Conservation (phyloP, 2,113 vertebrate genomes). For the Sphyrna mokarran region DNA sequence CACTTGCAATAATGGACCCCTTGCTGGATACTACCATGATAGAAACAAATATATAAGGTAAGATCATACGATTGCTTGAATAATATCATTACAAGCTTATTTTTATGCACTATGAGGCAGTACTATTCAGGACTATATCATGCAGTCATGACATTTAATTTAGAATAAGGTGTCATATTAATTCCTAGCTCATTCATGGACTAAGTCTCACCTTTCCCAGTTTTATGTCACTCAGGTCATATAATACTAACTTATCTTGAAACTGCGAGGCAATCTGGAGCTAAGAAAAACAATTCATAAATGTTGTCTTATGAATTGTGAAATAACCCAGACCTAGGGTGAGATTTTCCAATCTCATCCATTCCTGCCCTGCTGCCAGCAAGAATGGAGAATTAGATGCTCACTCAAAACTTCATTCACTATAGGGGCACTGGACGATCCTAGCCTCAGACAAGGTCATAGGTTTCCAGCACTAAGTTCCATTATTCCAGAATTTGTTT, state of each 20-base stretch:
- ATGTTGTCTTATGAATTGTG: neutral
- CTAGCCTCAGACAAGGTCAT: too few relatives aligned
- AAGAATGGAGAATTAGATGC: too few relatives aligned
- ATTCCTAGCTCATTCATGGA: neutral
- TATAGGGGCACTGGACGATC: too few relatives aligned
- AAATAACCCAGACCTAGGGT: neutral
- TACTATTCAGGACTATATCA: neutral
- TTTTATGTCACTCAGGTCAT: slow-evolving; percentile 13
- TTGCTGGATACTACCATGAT: neutral
- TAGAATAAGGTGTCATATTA: neutral
- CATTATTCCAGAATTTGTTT: neutral
- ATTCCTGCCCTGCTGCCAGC: too few relatives aligned
- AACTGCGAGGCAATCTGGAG: neutral
- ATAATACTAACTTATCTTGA: too few relatives aligned
- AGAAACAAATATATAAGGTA: neutral
- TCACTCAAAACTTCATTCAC: too few relatives aligned
- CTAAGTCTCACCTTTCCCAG: neutral
- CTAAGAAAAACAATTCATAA: neutral
- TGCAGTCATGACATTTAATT: neutral
- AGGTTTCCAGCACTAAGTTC: neutral
- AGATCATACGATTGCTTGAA: neutral
- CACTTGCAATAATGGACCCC: neutral
- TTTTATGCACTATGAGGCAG: neutral
- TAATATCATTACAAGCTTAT: neutral
- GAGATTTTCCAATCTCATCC: neutral